Evolutionary conservation across 2,113 vertebrate species (phyloP).

Genomic region (Vulpes ferrilata): DNA sequence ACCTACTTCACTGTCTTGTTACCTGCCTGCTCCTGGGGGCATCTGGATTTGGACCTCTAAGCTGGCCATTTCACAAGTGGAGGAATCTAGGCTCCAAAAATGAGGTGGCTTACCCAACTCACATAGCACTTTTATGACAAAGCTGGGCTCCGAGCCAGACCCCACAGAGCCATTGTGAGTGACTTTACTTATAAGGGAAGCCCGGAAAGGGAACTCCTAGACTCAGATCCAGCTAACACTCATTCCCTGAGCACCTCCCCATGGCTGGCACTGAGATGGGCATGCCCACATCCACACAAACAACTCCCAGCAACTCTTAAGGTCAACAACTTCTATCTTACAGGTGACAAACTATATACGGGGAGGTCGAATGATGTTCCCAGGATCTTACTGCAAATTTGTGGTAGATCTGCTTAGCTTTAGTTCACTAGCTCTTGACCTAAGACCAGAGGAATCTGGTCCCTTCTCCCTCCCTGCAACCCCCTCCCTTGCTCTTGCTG

Average conservation of each 20-base stretch:
- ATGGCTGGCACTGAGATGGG: no score
- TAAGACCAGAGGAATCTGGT: background rate
- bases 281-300: background rate
- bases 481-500: background rate
- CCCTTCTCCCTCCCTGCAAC: background rate
- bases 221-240: background rate
- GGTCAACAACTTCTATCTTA: background rate
- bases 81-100: background rate
- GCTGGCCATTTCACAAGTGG: background rate
- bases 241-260: background rate
- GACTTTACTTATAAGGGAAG: background rate
- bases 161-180: background rate
- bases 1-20: background rate
- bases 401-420: background rate
- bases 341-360: background rate
- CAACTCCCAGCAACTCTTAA: background rate
- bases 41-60: background rate
- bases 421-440: background rate
- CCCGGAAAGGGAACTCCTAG: conserved; percentile 38
- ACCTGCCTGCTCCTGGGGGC: background rate
- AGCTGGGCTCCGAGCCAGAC: background rate
- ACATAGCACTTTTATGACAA: background rate
- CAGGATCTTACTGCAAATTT: background rate
- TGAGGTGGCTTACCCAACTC: background rate
- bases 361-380: background rate